These are phyloP conservation scores for Takifugu flavidus DNA, from an alignment of 2,113 vertebrate genomes.

Conservation along the genomic window DNA sequence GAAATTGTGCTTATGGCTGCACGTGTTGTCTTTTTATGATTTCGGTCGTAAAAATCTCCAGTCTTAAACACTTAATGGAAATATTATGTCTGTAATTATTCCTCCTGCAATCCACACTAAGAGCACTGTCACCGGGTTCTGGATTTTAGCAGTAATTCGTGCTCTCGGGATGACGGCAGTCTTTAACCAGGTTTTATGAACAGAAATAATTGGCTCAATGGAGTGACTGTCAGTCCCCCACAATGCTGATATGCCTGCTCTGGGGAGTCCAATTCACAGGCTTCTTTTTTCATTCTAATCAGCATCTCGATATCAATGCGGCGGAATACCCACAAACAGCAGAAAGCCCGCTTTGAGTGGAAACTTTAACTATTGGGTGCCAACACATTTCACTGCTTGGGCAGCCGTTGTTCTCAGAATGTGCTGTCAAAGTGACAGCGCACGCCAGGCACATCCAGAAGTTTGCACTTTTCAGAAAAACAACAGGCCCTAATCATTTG, in stretches of 20 bases:
- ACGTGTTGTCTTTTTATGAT: background rate
- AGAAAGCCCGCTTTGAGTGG: slow-evolving; percentile 65
- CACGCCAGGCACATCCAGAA: slow-evolving; percentile 68
- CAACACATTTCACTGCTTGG: slow-evolving; percentile 75
- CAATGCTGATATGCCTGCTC: slow-evolving; percentile 62
- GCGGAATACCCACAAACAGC: slow-evolving; percentile 73
- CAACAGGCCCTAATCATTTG: slow-evolving; percentile 77
- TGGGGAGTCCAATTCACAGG: slow-evolving; percentile 56
- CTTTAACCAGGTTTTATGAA: slow-evolving; percentile 70
- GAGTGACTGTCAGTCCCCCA: slow-evolving; percentile 71
- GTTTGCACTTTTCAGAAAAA: slow-evolving; percentile 75
- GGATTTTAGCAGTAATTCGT: slow-evolving; percentile 38
- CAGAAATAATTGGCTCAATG: slow-evolving; percentile 72
- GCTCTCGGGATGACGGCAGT: slow-evolving; percentile 51
- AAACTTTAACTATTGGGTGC: slow-evolving; percentile 67
- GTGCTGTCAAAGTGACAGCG: slow-evolving; percentile 77
- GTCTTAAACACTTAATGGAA: slow-evolving; percentile 22
- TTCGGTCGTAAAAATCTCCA: background rate
- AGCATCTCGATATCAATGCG: slow-evolving; percentile 75
- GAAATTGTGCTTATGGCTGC: background rate
- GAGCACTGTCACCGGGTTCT: slow-evolving; percentile 2
- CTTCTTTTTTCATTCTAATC: slow-evolving; percentile 76
- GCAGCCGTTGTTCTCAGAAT: slow-evolving; percentile 74
- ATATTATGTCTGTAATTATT: slow-evolving; percentile 39
- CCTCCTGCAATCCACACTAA: slow-evolving; percentile 21